Evolutionary conservation across 2,888 invertebrate species (phyloP).

Genomic region (Acanthoscelides obtectus): DNA sequence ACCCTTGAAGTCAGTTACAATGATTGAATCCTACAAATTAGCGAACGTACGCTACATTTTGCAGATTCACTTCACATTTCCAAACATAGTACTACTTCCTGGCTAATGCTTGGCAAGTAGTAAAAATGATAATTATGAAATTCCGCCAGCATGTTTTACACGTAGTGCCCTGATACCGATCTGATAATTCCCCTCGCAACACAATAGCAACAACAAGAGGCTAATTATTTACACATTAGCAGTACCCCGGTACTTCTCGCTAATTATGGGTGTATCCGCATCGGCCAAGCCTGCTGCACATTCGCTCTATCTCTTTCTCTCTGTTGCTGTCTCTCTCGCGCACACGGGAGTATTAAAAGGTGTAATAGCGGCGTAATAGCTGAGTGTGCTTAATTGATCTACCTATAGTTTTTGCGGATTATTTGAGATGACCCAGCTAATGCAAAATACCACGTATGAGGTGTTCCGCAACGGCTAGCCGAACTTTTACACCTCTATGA

Average conservation of each 20-base stretch:
- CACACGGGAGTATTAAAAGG: not conserved
- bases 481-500: too few relatives aligned
- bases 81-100: not conserved
- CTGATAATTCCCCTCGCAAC: not conserved
- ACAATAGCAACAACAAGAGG: not conserved
- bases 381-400: not conserved
- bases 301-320: not conserved
- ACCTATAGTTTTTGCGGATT: not conserved
- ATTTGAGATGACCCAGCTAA: not conserved
- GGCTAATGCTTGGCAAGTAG: not conserved
- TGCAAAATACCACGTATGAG: too few relatives aligned
- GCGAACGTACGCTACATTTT: too few relatives aligned
- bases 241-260: slow-evolving; percentile 22
- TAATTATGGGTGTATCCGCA: not conserved
- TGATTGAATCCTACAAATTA: too few relatives aligned
- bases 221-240: slow-evolving; percentile 50
- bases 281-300: not conserved
- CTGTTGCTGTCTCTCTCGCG: not conserved
- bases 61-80: too few relatives aligned
- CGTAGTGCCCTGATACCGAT: not conserved
- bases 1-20: too few relatives aligned
- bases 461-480: too few relatives aligned
- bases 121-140: not conserved
- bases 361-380: not conserved
- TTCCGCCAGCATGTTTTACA: not conserved